phyloP scores from a whole-genome alignment of 2,113 vertebrate species.

The Trachemys scripta region DNA sequence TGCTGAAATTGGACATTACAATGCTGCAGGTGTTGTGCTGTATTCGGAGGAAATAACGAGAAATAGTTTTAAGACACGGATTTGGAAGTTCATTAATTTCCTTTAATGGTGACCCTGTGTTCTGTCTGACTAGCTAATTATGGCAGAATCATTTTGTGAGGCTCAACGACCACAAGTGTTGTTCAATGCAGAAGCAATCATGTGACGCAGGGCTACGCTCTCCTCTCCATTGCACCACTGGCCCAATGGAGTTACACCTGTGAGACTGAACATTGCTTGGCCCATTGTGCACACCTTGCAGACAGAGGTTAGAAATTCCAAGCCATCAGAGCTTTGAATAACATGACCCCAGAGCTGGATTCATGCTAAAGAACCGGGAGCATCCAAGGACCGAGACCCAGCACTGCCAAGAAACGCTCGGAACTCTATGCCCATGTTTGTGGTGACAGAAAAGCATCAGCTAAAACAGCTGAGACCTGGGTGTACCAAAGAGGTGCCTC shows the following conservation, averaged over 20 bases:
- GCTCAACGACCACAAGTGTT: fast-evolving
- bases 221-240: neutral
- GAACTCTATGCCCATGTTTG: fast-evolving
- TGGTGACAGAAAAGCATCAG: neutral
- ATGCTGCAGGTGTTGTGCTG: neutral
- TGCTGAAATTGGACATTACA: slow-evolving; percentile 31
- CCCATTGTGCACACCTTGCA: neutral
- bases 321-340: neutral
- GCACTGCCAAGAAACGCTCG: fast-evolving
- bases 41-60: neutral
- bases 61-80: neutral
- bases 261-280: neutral
- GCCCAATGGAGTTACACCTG: neutral
- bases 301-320: neutral
- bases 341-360: neutral
- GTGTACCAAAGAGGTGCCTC: neutral
- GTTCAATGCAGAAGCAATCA: neutral
- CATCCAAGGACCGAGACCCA: fast-evolving
- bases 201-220: neutral
- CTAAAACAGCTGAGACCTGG: neutral
- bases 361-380: fast-evolving
- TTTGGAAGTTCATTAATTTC: slow-evolving; percentile 17
- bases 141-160: neutral
- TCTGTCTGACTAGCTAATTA: neutral
- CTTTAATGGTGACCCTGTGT: neutral